Evolutionary conservation across 2,888 invertebrate genomes (phyloP).

Genomic region (Lithophane leautieri): DNA sequence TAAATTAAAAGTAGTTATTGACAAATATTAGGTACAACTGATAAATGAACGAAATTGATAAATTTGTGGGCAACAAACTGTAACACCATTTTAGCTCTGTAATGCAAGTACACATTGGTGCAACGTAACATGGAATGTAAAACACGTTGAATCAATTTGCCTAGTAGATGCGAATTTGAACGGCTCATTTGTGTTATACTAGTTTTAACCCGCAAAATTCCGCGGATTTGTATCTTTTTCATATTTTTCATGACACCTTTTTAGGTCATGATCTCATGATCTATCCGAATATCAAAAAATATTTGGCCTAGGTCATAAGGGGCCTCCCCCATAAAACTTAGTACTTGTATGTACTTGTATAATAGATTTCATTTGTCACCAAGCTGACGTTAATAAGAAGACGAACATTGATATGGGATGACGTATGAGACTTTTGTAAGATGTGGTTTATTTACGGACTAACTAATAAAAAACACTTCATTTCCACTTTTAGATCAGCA

Average conservation of each 20-base stretch:
- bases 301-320: no score
- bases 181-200: neutral
- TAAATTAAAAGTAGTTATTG: neutral
- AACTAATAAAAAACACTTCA: neutral
- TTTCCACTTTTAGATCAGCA: conserved; percentile 29
- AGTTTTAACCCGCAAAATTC: no score
- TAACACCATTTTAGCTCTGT: neutral
- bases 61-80: neutral
- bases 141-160: neutral
- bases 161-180: no score
- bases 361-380: no score
- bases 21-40: neutral
- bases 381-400: neutral
- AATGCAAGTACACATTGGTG: neutral
- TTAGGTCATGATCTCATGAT: no score
- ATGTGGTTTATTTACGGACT: neutral
- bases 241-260: no score
- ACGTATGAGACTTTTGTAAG: neutral
- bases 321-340: no score
- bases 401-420: neutral
- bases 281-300: no score
- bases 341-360: no score
- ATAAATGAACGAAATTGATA: neutral
- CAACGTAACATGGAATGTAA: neutral
- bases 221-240: no score